Evolutionary conservation across 2,113 vertebrate species (phyloP).

Genomic region (Sinocyclocheilus rhinocerous): DNA sequence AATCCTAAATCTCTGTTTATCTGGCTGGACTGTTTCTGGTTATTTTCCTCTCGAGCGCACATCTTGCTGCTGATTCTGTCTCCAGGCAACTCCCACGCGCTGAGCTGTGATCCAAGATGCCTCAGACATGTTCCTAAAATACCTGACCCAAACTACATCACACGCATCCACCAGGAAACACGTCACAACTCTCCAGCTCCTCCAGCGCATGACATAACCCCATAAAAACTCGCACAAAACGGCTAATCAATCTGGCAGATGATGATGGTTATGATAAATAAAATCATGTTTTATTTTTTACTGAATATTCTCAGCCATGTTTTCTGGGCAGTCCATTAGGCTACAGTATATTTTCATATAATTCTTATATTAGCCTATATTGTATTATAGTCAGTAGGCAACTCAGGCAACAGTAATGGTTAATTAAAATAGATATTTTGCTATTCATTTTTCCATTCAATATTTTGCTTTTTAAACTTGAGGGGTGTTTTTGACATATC

Average conservation of each 20-base stretch:
- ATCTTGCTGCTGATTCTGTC: conserved; percentile 5
- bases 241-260: background rate
- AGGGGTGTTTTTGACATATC: background rate
- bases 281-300: background rate
- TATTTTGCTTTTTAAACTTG: background rate
- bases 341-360: background rate
- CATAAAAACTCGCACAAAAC: background rate
- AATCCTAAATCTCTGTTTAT: conserved; percentile 3
- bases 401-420: background rate
- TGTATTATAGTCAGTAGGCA: background rate
- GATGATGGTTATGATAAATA: background rate
- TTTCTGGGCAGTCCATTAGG: background rate
- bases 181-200: conserved; percentile 17
- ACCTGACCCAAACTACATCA: conserved; percentile 32
- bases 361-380: background rate
- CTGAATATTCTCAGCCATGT: background rate
- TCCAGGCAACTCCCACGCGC: conserved; percentile 8
- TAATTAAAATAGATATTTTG: background rate
- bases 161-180: conserved; percentile 26
- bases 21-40: background rate
- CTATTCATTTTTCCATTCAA: too few species aligned
- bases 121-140: conserved; percentile 40
- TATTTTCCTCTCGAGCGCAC: background rate
- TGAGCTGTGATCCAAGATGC: background rate
- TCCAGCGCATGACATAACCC: background rate